Evolutionary conservation across 1,140 invertebrate genomes (phyloP).

Genomic region (Asbolus verrucosus): DNA sequence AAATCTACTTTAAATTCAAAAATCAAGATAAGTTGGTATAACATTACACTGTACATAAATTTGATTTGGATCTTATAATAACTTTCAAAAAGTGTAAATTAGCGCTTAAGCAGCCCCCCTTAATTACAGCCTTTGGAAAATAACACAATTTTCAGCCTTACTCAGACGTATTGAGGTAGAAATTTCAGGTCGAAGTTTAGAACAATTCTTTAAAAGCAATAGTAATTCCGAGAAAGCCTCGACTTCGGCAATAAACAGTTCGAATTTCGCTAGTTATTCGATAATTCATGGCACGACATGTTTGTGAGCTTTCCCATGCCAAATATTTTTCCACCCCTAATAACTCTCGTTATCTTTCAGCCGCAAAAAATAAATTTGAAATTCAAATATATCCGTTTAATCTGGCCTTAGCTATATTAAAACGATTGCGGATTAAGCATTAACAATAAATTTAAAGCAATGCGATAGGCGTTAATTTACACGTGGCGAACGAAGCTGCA

Average conservation of each 20-base stretch:
- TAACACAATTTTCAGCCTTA: too few species aligned
- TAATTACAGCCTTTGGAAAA: too few species aligned
- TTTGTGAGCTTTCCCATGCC: slow-evolving; percentile 26
- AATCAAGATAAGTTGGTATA: too few species aligned
- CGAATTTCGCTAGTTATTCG: neutral
- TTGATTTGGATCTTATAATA: too few species aligned
- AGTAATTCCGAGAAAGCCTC: too few species aligned
- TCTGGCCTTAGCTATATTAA: slow-evolving; percentile 27
- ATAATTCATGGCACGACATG: slow-evolving; percentile 15
- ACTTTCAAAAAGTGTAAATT: too few species aligned
- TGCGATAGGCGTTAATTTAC: slow-evolving; percentile 26
- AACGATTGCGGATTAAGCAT: slow-evolving; percentile 12
- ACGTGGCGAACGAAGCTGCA: slow-evolving; percentile 4
- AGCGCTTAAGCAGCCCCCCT: too few species aligned
- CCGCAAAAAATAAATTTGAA: slow-evolving; percentile 22
- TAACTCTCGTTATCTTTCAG: slow-evolving; percentile 4
- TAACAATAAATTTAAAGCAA: slow-evolving; percentile 30
- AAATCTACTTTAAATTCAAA: too few species aligned
- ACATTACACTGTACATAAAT: too few species aligned
- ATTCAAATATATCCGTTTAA: slow-evolving; percentile 14
- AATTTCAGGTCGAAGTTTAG: too few species aligned
- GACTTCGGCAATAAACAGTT: neutral
- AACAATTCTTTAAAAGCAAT: too few species aligned
- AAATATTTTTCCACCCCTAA: slow-evolving; percentile 16
- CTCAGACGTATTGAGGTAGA: too few species aligned